phyloP scores from a whole-genome alignment of 2,888 invertebrate species.

The Lithophane leautieri region DNA sequence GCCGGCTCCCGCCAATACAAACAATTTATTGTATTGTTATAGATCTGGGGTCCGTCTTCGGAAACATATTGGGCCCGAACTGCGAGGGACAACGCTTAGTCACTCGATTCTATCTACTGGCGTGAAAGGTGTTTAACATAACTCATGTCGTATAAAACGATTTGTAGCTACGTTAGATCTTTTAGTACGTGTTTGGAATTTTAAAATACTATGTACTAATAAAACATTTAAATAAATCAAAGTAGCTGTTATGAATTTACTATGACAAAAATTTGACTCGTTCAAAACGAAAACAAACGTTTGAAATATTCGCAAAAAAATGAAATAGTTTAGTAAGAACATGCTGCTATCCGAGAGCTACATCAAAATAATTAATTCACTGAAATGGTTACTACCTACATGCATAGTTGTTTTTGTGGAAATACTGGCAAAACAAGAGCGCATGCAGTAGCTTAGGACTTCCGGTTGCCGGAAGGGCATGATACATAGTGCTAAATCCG shows the following conservation, averaged over 20 bases:
- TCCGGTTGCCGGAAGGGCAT: constrained; percentile 76
- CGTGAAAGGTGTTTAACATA: constrained; percentile 54
- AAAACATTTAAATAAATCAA: constrained; percentile 36
- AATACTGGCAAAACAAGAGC: constrained; percentile 55
- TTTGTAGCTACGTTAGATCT: constrained; percentile 40
- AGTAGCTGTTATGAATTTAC: constrained; percentile 52
- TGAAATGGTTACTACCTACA: constrained; percentile 1
- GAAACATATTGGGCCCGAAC: constrained; percentile 77
- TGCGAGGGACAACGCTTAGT: constrained; percentile 70
- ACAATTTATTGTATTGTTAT: constrained; percentile 87
- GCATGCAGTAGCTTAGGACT: constrained; percentile 68
- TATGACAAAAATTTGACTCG: constrained; percentile 24
- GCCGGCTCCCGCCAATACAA: constrained; percentile 81
- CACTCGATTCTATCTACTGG: constrained; percentile 60
- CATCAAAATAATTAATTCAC: not conserved
- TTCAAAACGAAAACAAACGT: constrained; percentile 17
- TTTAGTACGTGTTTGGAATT: constrained; percentile 40
- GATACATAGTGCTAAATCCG: constrained; percentile 82
- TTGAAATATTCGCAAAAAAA: constrained; percentile 35
- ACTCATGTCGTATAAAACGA: constrained; percentile 54
- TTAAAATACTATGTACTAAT: constrained; percentile 36
- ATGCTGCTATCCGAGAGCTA: not conserved
- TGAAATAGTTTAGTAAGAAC: constrained; percentile 7
- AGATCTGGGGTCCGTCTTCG: constrained; percentile 79
- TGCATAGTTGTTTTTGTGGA: constrained; percentile 64